Conservation (phyloP, 23 tunicate genomes). For the Phallusia fumigata region DNA sequence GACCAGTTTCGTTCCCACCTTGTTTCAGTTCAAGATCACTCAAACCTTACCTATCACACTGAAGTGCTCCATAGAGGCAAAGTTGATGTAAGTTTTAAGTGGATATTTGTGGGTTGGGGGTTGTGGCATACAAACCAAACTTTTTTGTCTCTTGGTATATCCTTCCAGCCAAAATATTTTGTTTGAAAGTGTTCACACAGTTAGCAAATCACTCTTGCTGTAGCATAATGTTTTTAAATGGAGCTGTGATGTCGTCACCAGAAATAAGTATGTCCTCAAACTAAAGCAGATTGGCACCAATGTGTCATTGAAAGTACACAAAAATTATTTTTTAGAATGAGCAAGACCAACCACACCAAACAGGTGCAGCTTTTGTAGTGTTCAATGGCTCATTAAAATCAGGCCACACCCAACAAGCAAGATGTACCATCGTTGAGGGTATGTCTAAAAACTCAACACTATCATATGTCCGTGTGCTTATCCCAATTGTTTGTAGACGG, state of each 20-base stretch:
- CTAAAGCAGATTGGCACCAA: no score
- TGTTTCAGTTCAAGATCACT: conserved; percentile 57
- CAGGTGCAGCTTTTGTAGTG: conserved; percentile 77
- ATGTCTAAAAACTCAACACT: not conserved
- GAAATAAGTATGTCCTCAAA: no score
- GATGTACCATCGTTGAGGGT: conserved; percentile 88
- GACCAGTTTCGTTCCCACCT: conserved; percentile 49
- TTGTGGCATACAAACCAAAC: no score
- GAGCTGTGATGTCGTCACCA: no score
- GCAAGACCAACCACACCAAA: not conserved
- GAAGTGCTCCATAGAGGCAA: conserved; percentile 24
- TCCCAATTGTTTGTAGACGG: conserved; percentile 52
- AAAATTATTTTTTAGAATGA: no score
- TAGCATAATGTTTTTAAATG: not conserved
- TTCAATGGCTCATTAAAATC: conserved; percentile 89
- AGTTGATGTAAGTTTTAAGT: not conserved
- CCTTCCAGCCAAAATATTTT: no score
- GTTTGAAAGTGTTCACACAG: no score
- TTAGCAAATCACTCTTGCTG: no score
- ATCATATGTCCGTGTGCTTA: not conserved
- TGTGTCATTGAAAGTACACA: no score
- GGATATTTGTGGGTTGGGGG: no score
- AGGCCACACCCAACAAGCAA: conserved; percentile 48
- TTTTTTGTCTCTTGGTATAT: no score
- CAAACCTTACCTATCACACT: conserved; percentile 41